Percentiles rank a stretch among this genome's conserved stretches.
Conservation (phyloP, 2,888 invertebrate genomes). For the Euzophera pinguis region DNA sequence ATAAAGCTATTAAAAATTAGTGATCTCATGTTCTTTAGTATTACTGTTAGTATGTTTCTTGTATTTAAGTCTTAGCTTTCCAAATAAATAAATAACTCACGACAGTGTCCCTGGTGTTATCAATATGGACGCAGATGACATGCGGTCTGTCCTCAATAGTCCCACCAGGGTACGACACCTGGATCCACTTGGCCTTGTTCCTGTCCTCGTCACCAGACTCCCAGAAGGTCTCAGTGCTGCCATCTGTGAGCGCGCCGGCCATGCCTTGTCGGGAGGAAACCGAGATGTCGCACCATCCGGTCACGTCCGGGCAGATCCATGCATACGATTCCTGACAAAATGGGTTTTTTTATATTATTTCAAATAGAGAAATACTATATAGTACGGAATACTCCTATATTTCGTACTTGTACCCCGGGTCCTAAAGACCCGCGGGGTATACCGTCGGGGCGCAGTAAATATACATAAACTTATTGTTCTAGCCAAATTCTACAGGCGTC, state of each 20-base stretch:
- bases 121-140: constrained; percentile 93
- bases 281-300: constrained; percentile 86
- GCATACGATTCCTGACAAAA: constrained; percentile 72
- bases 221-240: constrained; percentile 99
- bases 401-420: too few species aligned
- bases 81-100: constrained; percentile 62
- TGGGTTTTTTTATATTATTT: not conserved
- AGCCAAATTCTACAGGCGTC: too few species aligned
- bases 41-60: too few species aligned
- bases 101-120: constrained; percentile 95
- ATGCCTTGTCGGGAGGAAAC: constrained; percentile 97
- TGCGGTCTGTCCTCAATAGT: constrained; percentile 80
- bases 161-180: constrained; percentile 66
- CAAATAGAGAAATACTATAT: too few species aligned
- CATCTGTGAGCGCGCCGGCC: constrained; percentile 94
- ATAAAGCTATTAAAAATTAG: too few species aligned
- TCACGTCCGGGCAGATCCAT: constrained; percentile 87
- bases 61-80: too few species aligned
- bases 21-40: too few species aligned
- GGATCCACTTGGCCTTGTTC: constrained; percentile 93
- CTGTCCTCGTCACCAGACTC: constrained; percentile 98
- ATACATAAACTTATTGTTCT: too few species aligned
- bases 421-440: too few species aligned
- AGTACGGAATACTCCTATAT: too few species aligned
- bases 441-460: too few species aligned